Base-by-base conservation (phyloP, 2,888 invertebrate species). In the Epistrophella euchroma region DNA sequence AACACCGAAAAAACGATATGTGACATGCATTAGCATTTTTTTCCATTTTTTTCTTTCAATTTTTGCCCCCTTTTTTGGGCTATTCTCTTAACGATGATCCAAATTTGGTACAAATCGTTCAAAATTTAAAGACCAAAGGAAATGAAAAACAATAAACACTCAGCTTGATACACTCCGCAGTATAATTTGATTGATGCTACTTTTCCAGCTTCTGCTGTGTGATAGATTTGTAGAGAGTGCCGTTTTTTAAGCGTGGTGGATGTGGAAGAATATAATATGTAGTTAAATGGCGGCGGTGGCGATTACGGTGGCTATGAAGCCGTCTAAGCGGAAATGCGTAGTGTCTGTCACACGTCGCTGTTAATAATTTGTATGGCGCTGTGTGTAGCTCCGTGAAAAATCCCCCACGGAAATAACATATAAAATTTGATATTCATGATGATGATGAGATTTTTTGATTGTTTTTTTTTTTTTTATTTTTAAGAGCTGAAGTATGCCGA, bases 141-240 rank as follows among this genome's bases (percentile, higher is more conserved):
- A 85, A 85, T 81, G 81, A 73, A 85, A 85, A 85, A 85, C 76
- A 76, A 85, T 85, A 81, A 85, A 85, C 85, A 85, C 85, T 76
- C 85, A 85, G 85, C 81, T 58, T 70, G 85, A 62, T 72, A 74
- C 78, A 68, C 58, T 68, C 22, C 7, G 32, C 35, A 19, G 17
- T 28, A 56, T 66, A 25, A 47, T 60, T 19, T 82, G 82, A 82
- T 82, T 73, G 82, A 82, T 86, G 77, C 47, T 78, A 55, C 66
- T 60, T 60, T 56, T 37, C 62, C 56, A 77, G 73, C 77, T 73
- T 77, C 77, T 81, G 76, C 68, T 55, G 43, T 43, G 68, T 56
- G 68, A 71, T 71, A 58, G 62, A 58, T 43, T 56, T 56, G 37
- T 17, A 47, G 17, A 64, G 17, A 45, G 66, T 66, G 32, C 28